phyloP scores from a whole-genome alignment of 2,113 vertebrate genomes.

The Aspidoscelis tigris region DNA sequence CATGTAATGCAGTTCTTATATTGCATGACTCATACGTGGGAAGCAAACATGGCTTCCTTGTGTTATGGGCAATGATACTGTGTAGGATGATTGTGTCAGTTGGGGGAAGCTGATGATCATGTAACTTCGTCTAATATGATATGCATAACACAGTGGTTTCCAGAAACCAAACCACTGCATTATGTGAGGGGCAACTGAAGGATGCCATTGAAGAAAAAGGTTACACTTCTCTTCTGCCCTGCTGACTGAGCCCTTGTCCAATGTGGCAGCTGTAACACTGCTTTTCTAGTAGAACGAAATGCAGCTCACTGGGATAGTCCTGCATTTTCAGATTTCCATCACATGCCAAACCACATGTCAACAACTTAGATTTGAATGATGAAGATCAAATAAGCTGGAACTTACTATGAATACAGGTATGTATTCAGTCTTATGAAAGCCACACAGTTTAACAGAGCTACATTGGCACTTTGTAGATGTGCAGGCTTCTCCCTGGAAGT shows the following conservation, averaged over 20 bases:
- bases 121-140: too few relatives aligned
- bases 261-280: not conserved
- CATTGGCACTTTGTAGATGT: not conserved
- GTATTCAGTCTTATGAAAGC: not conserved
- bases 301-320: not conserved
- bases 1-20: too few relatives aligned
- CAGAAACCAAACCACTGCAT: too few relatives aligned
- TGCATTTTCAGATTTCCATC: not conserved
- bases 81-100: too few relatives aligned
- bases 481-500: conserved; percentile 14
- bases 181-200: not conserved
- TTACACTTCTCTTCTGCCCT: too few relatives aligned
- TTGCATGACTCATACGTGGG: too few relatives aligned
- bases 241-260: not conserved
- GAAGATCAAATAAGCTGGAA: not conserved
- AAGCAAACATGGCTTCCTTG: too few relatives aligned
- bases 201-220: not conserved
- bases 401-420: not conserved
- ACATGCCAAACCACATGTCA: too few relatives aligned
- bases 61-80: too few relatives aligned
- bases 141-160: too few relatives aligned
- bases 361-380: not conserved
- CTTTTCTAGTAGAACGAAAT: not conserved
- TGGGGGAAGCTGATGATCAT: too few relatives aligned
- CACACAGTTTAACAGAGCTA: not conserved